Conservation (phyloP, 2,113 vertebrate genomes). For the Arenaria interpres region DNA sequence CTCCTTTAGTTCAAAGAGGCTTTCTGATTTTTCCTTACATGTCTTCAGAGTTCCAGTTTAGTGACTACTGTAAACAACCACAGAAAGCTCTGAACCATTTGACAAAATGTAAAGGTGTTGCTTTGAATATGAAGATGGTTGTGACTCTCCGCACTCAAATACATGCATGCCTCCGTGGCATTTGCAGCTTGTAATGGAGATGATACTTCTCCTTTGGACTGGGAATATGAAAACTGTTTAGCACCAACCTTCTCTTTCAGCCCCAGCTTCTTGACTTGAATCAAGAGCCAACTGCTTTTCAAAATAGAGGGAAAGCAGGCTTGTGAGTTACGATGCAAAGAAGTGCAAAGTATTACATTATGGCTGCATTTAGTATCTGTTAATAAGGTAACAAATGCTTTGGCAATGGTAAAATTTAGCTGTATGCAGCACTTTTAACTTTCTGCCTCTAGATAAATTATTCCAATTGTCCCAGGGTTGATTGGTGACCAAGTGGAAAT, state of each 20-base stretch:
- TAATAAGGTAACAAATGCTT: background rate
- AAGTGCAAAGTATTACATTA: background rate
- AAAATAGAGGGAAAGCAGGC: background rate
- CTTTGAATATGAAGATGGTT: background rate
- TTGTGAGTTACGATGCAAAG: background rate
- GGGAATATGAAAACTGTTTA: background rate
- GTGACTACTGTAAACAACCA: background rate
- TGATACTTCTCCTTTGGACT: background rate
- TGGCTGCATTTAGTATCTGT: background rate
- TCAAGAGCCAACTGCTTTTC: background rate
- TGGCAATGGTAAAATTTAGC: background rate
- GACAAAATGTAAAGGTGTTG: background rate
- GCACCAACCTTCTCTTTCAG: background rate
- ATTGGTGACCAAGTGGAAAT: background rate
- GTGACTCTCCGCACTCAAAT: background rate
- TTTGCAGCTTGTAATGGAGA: background rate
- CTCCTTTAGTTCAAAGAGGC: background rate
- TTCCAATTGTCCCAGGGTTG: background rate
- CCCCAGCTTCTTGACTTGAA: background rate
- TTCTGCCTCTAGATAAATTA: background rate
- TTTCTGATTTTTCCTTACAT: background rate
- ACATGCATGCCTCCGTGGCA: background rate
- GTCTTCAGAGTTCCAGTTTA: background rate
- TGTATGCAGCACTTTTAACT: background rate
- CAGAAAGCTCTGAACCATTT: background rate